Conservation (phyloP, 1,140 invertebrate genomes). For the Calephelis nemesis region DNA sequence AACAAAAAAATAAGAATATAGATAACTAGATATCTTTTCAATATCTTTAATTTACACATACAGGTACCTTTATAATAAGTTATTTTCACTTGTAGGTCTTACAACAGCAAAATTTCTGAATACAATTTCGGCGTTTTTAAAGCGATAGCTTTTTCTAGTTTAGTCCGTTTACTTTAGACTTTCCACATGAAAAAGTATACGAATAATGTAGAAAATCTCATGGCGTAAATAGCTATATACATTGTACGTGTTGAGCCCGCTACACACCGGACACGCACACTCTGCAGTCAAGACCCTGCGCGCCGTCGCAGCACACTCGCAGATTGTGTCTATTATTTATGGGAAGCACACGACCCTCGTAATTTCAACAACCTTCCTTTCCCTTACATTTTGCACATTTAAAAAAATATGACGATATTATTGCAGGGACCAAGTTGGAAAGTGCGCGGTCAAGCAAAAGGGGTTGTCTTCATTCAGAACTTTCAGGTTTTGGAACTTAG, state of each 20-base stretch:
- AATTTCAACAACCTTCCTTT: slow-evolving; percentile 69
- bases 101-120: too few species aligned
- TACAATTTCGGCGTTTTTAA: too few species aligned
- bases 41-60: too few species aligned
- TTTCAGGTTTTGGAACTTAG: slow-evolving; percentile 29
- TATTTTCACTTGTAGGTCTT: too few species aligned
- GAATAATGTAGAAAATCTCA: too few species aligned
- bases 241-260: background rate
- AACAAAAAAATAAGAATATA: too few species aligned
- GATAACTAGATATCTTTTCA: too few species aligned
- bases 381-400: slow-evolving; percentile 67
- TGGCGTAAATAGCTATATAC: background rate
- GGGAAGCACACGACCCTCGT: slow-evolving; percentile 54
- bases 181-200: too few species aligned
- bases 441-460: slow-evolving; percentile 57
- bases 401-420: slow-evolving; percentile 77
- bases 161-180: too few species aligned
- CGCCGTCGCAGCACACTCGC: slow-evolving; percentile 41
- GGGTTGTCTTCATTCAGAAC: slow-evolving; percentile 54
- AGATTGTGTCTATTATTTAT: slow-evolving; percentile 76
- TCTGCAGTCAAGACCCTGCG: slow-evolving; percentile 30
- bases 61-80: too few species aligned
- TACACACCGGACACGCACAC: slow-evolving; percentile 34
- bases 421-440: slow-evolving; percentile 57
- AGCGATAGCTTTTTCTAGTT: too few species aligned